A percentile compares a stretch with the other conserved stretches of the same genome.
Evolutionary conservation across 2,797 vertebrate genomes (phyloP).

Genomic region (Varecia variegata): DNA sequence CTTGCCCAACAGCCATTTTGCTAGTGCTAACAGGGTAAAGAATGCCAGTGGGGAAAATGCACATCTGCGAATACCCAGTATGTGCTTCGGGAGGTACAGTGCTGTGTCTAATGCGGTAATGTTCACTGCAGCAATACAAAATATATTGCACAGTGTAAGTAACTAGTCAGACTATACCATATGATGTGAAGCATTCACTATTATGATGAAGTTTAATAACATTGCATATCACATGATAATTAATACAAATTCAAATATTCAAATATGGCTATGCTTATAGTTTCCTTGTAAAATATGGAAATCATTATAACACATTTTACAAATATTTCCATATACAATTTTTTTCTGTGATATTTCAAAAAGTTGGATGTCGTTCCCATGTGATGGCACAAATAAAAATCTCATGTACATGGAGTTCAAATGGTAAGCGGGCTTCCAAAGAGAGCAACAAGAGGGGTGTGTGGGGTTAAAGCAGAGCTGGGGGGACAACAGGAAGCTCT

Average conservation of each 20-base stretch:
- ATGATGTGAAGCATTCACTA: neutral
- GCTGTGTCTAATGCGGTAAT: neutral
- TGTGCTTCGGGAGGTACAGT: neutral
- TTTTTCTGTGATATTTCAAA: constrained; percentile 62
- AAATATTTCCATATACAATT: constrained; percentile 58
- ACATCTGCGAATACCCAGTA: neutral
- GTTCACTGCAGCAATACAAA: neutral
- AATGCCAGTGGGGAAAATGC: neutral
- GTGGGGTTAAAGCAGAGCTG: accelerated
- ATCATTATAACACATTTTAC: constrained; percentile 57
- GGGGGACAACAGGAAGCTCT: neutral
- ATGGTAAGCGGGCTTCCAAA: neutral
- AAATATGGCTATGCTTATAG: neutral
- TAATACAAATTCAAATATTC: constrained; percentile 34
- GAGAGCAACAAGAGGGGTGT: neutral
- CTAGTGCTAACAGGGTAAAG: constrained; percentile 9
- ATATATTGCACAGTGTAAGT: neutral
- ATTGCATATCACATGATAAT: neutral
- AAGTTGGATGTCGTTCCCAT: constrained; percentile 51
- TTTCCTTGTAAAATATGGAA: constrained; percentile 47
- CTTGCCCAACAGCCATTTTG: constrained; percentile 46
- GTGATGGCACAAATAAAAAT: constrained; percentile 55
- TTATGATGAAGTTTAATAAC: neutral
- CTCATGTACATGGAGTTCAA: neutral
- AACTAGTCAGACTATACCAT: neutral